A percentile compares a stretch with the other conserved stretches of the same genome.
These are phyloP conservation scores for Gallinago stenura DNA, from an alignment of 2,797 vertebrate species.

Conservation along the genomic window DNA sequence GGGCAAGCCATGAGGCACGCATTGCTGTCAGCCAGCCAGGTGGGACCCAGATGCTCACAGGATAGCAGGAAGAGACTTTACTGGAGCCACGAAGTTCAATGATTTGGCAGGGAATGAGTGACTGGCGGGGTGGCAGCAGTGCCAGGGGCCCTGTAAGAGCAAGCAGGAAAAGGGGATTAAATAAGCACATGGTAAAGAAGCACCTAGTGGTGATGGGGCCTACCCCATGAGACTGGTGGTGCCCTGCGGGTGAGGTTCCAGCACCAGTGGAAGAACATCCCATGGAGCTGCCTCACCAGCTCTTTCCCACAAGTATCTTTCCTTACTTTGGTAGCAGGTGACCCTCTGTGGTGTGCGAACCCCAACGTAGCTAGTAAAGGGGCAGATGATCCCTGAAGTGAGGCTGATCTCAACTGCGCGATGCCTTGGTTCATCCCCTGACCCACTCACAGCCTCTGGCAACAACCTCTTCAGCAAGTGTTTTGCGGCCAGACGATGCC, in stretches of 20 bases:
- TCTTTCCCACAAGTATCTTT: not conserved
- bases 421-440: not conserved
- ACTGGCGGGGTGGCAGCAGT: not conserved
- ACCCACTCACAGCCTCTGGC: not conserved
- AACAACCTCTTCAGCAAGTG: not conserved
- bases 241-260: not conserved
- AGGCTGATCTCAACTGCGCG: not conserved
- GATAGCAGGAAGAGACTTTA: not conserved
- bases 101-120: not conserved
- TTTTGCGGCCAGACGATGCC: not conserved
- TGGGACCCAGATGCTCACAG: not conserved
- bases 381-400: not conserved
- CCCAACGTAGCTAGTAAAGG: not conserved
- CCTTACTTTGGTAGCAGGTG: not conserved
- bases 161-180: not conserved
- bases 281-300: not conserved
- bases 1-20: not conserved
- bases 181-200: not conserved
- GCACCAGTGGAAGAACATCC: not conserved
- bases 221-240: not conserved
- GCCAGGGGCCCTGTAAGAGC: not conserved
- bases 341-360: not conserved
- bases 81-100: accelerated
- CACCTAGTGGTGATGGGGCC: not conserved
- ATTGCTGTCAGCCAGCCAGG: not conserved